A percentile compares a stretch with the other conserved stretches of the same genome.
phyloP scores from a whole-genome alignment of 2,888 invertebrate genomes.

The Syritta pipiens region DNA sequence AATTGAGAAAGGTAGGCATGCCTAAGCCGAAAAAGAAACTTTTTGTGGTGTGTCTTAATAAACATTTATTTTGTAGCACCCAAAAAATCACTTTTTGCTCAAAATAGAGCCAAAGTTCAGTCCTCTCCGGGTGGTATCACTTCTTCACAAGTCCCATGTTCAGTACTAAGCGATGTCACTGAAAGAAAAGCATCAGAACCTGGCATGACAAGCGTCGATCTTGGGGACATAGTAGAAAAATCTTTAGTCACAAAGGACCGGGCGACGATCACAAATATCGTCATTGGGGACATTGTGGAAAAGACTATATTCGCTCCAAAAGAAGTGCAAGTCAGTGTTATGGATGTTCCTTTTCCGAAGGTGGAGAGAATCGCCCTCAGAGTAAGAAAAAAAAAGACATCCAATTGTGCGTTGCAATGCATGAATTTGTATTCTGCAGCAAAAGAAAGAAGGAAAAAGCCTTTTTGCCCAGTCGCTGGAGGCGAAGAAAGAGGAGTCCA shows the following conservation, averaged over 20 bases:
- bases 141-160: background rate
- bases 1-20: conserved; percentile 73
- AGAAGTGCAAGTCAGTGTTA: background rate
- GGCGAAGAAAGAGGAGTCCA: conserved; percentile 70
- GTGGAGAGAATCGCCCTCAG: conserved; percentile 43
- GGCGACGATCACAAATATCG: conserved; percentile 66
- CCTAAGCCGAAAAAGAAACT: no score
- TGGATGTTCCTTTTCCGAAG: conserved; percentile 59
- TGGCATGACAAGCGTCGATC: background rate
- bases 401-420: no score
- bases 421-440: background rate
- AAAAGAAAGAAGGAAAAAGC: conserved; percentile 76
- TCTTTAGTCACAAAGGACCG: no score
- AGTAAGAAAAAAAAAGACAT: conserved; percentile 32
- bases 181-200: conserved; percentile 52
- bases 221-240: background rate
- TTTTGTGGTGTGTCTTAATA: background rate
- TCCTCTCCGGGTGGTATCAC: background rate
- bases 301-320: conserved; percentile 63
- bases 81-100: conserved; percentile 76
- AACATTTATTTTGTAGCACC: conserved; percentile 68
- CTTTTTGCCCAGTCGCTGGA: conserved; percentile 81
- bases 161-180: background rate
- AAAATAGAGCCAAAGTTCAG: conserved; percentile 73
- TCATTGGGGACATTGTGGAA: conserved; percentile 83